phyloP scores from a whole-genome alignment of 2,888 invertebrate species.

The Carabus problematicus region DNA sequence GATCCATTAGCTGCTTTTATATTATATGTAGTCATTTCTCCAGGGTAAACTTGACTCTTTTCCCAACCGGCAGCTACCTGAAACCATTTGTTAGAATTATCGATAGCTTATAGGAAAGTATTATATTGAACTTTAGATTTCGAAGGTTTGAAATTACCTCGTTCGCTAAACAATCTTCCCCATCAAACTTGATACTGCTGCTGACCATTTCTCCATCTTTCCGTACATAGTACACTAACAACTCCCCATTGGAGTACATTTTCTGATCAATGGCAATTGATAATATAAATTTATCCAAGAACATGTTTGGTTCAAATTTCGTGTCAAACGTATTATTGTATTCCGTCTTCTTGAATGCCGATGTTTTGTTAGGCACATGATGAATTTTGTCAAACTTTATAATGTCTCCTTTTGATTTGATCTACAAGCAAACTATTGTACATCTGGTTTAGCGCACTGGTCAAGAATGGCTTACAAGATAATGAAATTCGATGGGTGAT shows the following conservation, averaged over 20 bases:
- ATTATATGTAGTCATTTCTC: conserved; percentile 59
- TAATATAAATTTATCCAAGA: conserved; percentile 57
- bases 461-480: conserved; percentile 38
- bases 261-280: conserved; percentile 61
- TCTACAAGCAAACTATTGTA: conserved; percentile 49
- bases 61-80: conserved; percentile 60
- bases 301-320: conserved; percentile 41
- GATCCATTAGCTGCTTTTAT: conserved; percentile 64
- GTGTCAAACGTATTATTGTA: conserved; percentile 52
- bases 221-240: conserved; percentile 65
- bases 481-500: conserved; percentile 41
- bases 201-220: conserved; percentile 66
- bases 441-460: not conserved
- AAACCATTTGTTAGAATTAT: no score
- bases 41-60: conserved; percentile 61
- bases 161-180: conserved; percentile 65
- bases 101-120: no score
- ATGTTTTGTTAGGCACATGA: conserved; percentile 50
- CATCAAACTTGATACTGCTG: conserved; percentile 61
- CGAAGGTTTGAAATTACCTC: conserved; percentile 54
- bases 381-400: conserved; percentile 51
- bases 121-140: conserved; percentile 10
- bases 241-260: conserved; percentile 60
- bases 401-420: conserved; percentile 55
- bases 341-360: conserved; percentile 48